Base-by-base conservation (phyloP, 1,140 invertebrate genomes). In the Diachasma alloeum region DNA sequence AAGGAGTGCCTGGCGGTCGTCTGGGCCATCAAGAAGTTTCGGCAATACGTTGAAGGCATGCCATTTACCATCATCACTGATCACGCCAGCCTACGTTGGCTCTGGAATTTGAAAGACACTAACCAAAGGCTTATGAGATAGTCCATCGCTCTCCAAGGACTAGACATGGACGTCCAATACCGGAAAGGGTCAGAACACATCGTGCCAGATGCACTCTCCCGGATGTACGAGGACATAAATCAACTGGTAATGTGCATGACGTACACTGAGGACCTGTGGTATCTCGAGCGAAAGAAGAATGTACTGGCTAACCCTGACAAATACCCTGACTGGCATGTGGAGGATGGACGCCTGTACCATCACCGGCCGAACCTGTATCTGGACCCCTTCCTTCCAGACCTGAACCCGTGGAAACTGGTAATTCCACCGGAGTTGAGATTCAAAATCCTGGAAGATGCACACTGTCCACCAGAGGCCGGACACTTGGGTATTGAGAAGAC, bases 11-110 rank as follows among this genome's bases (percentile, higher is more conserved):
- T n/a, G n/a, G n/a, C n/a, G n/a, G n/a, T n/a, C n/a, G n/a, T n/a
- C n/a, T 63, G 59, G 59, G 17, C 59, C 1, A 22, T 63, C 17
- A 22, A 26, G 22, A 69, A 71, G 26, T 85, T 86, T 37, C 39
- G 82, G 15, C 75, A 76, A 36, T 91, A 88, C 76, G 15, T 91
- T 13, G 75, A 83, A 70, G 85, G 84, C 37, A 78, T 77, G 17
- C 76, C 83, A 17, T 90, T 91, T 71, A 84, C 59, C 1, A 81
- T 90, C 8, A 42, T 84, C 15, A 90, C 87, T 4, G 89, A 91
- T 72, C 88, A 90, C 69, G 73, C 81, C n/a, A 74, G 85, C 5
- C 75, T 90, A 4, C n/a, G 19, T 5, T 63, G 56, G 56, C 13
- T 63, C 9, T 26, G 22, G 17, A 63, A 63, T 39, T 39, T 71